Conservation (phyloP, 1,140 invertebrate genomes). For the Branchinecta lindahli region DNA sequence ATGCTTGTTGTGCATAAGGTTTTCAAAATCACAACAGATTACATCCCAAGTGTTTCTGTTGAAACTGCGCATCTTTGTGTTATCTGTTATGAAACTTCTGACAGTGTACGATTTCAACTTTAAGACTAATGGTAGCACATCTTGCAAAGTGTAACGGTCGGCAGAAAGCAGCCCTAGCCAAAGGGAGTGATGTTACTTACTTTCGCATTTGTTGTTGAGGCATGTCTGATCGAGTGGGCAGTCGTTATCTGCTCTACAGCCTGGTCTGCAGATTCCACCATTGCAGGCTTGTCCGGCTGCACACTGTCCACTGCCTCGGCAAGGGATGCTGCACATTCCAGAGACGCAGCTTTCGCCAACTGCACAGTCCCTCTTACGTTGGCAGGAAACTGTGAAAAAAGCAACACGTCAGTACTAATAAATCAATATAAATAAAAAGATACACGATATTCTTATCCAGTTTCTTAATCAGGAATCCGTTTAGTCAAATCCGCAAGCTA, state of each 20-base stretch:
- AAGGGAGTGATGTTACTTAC: slow-evolving; percentile 24
- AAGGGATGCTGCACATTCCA: slow-evolving; percentile 57
- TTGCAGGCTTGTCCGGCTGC: slow-evolving; percentile 58
- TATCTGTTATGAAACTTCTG: no score
- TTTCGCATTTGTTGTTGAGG: slow-evolving; percentile 60
- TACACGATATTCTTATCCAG: background rate
- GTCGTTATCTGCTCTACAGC: slow-evolving; percentile 63
- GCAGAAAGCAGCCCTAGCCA: background rate
- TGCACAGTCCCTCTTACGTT: slow-evolving; percentile 57
- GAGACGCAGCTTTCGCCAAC: slow-evolving; percentile 57
- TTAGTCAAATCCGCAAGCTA: no score
- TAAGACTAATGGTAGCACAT: no score
- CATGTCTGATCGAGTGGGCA: slow-evolving; percentile 60
- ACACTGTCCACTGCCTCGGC: slow-evolving; percentile 62
- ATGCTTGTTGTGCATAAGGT: no score
- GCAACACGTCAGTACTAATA: slow-evolving; percentile 12
- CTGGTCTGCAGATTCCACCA: slow-evolving; percentile 55
- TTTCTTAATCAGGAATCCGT: no score
- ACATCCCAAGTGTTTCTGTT: no score
- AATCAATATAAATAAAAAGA: slow-evolving; percentile 1
- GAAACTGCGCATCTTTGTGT: no score
- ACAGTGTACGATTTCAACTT: no score
- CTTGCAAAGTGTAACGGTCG: no score
- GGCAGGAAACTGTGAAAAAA: slow-evolving; percentile 47
- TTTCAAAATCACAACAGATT: no score